Conservation (phyloP, 2,888 invertebrate genomes). For the Tetramorium bicarinatum region DNA sequence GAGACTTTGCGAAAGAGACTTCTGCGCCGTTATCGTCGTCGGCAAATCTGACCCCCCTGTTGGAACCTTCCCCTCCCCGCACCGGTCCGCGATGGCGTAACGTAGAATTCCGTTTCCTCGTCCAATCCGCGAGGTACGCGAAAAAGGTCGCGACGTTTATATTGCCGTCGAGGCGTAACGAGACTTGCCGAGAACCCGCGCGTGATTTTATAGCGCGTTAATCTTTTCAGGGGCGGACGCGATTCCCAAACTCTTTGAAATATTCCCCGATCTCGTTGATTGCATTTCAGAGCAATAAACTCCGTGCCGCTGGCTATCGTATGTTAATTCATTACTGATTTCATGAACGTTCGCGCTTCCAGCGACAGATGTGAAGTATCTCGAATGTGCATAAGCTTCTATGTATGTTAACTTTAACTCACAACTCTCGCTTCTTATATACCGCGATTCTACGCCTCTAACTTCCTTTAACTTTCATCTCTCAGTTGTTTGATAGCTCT, state of each 20-base stretch:
- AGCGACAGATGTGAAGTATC: neutral
- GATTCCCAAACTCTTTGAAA: neutral
- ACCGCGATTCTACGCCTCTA: neutral
- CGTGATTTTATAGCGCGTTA: slow-evolving; percentile 20
- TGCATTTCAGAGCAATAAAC: neutral
- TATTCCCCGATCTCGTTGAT: neutral
- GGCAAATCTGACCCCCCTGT: slow-evolving; percentile 57
- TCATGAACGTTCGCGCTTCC: neutral
- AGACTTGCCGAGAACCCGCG: slow-evolving; percentile 11
- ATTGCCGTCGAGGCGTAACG: slow-evolving; percentile 33
- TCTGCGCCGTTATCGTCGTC: slow-evolving; percentile 69
- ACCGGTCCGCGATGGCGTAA: slow-evolving; percentile 45
- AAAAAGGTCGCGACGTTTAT: slow-evolving; percentile 59
- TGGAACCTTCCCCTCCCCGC: neutral
- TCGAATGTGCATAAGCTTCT: neutral
- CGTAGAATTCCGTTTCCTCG: slow-evolving; percentile 64
- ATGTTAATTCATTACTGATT: neutral
- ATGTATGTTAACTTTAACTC: slow-evolving; percentile 7
- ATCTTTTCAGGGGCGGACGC: neutral
- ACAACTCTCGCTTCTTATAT: neutral
- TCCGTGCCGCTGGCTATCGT: too few species aligned
- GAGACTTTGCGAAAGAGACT: slow-evolving; percentile 75
- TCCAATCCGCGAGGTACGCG: slow-evolving; percentile 43
- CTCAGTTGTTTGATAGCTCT: neutral
- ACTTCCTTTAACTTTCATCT: neutral